phyloP scores from a whole-genome alignment of 2,113 vertebrate species.

The Vidua macroura region DNA sequence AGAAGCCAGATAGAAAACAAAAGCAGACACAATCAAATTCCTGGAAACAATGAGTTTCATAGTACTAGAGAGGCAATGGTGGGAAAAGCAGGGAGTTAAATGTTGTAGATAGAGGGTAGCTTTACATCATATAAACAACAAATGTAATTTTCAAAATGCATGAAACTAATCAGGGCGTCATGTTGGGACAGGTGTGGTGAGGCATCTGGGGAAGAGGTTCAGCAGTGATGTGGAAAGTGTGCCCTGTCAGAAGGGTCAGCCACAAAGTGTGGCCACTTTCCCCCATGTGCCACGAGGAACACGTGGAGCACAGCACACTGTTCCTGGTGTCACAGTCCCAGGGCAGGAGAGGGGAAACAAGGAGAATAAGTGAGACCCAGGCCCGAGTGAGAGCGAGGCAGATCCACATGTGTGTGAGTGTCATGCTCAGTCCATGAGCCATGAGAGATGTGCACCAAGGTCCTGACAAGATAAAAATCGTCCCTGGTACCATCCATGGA shows the following conservation, averaged over 20 bases:
- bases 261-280: neutral
- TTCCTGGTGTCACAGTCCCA: neutral
- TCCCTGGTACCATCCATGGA: neutral
- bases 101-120: neutral
- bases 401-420: neutral
- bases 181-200: neutral
- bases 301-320: neutral
- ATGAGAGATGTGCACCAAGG: neutral
- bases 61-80: neutral
- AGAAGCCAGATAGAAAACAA: constrained; percentile 26
- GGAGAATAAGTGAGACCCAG: neutral
- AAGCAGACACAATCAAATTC: neutral
- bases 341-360: neutral
- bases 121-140: neutral
- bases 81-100: neutral
- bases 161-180: neutral
- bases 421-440: neutral
- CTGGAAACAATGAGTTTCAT: neutral
- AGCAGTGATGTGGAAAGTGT: neutral
- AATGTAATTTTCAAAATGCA: neutral
- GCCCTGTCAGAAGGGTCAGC: neutral
- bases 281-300: neutral
- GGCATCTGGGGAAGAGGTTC: neutral
- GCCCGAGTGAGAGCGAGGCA: neutral
- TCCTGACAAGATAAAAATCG: neutral